Evolutionary conservation across 2,888 invertebrate genomes (phyloP), one percentile per base, ranked within the genome.

Genomic region (Yponomeuta cagnagella): DNA sequence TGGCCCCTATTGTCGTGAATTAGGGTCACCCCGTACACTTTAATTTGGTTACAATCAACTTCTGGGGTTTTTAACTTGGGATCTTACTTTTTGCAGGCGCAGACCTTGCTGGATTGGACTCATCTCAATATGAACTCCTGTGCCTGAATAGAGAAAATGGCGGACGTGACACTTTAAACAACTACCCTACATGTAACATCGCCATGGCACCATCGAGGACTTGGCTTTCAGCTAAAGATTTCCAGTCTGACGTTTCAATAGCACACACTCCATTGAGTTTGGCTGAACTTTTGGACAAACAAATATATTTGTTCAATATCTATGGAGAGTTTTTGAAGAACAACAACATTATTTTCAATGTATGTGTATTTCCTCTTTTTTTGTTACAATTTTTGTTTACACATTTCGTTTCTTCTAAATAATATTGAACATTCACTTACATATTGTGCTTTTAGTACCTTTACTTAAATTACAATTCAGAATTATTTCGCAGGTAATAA

Each of bases 251-350:
- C 64, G 94, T 94, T n/a, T 95, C 95, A 73, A 93, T 95, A 71
- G 93, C 94, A 6, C 93, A 94, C 78, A 94, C 94, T 1, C 89
- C 95, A 23, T 78, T 95, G 63, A 93, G 93, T 67, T 87, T 94
- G 6, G 94, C 94, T 5, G 81, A 93, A 10, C 80, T 94, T 4
- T 93, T 94, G 76, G 89, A 92, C 33, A 82, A 91, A 30, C 90
- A 92, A 73, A 93, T 93, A 0, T 94, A 95, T 75, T 84, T 95
- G 9, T 93, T 95, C 78, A 94, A 94, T 73, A 90, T 96, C 70
- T 96, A 95, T 76, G 95, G 95, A 48, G 90, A 91, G 73, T 92
- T 88, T 75, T 83, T 92, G 76, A 92, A 91, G 79, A 90, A 92
- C 72, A 89, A 92, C 74, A 89, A 92, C 71, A 85, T 92, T 71